phyloP scores from a whole-genome alignment of 1,140 invertebrate species.

The Protaetia brevitarsis region DNA sequence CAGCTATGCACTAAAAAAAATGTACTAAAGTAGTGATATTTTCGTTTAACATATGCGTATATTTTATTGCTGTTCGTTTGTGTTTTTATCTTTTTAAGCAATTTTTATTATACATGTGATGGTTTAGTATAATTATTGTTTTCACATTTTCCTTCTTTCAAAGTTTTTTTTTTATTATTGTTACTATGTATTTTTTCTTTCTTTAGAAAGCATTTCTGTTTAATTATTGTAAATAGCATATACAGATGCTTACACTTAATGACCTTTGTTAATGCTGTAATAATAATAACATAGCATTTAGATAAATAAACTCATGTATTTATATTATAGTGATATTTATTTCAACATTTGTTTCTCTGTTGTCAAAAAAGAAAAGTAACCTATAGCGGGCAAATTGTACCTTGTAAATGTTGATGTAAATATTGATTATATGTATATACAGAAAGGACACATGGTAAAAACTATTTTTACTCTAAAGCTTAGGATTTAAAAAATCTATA shows the following conservation, averaged over 20 bases:
- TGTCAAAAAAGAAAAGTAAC: neutral
- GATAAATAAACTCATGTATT: neutral
- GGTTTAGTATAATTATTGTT: neutral
- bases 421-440: slow-evolving; percentile 18
- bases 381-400: neutral
- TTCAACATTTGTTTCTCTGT: slow-evolving; percentile 20
- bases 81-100: slow-evolving; percentile 8
- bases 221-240: neutral
- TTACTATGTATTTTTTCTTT: neutral
- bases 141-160: neutral
- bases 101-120: neutral
- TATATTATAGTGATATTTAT: slow-evolving; percentile 19
- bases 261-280: neutral
- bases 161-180: neutral
- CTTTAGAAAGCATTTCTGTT: neutral
- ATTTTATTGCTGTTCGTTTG: neutral
- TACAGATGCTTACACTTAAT: neutral
- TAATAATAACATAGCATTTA: too few species aligned
- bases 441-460: neutral
- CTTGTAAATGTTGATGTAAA: slow-evolving; percentile 22
- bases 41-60: neutral
- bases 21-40: slow-evolving; percentile 3
- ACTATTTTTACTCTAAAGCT: neutral
- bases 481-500: slow-evolving; percentile 2
- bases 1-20: neutral